Evolutionary conservation across 2,888 invertebrate species (phyloP).

Genomic region (Drosophila kambysellisi): DNA sequence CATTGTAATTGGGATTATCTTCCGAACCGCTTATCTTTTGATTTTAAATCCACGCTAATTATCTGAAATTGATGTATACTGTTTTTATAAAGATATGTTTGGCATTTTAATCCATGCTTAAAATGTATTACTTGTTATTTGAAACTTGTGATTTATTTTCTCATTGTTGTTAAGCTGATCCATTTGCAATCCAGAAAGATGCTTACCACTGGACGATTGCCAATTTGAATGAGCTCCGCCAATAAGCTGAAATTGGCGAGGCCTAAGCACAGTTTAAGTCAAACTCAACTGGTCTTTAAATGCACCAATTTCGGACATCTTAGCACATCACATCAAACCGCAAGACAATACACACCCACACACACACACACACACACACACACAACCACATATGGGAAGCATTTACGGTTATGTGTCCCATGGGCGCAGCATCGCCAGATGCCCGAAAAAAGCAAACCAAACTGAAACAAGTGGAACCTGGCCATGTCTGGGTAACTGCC

Average conservation of each 20-base stretch:
- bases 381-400: slow-evolving; percentile 34
- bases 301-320: slow-evolving; percentile 60
- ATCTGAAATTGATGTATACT: neutral
- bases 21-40: neutral
- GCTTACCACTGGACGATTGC: slow-evolving; percentile 9
- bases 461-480: slow-evolving; percentile 25
- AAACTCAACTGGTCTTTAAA: slow-evolving; percentile 63
- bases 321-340: slow-evolving; percentile 47
- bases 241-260: slow-evolving; percentile 52
- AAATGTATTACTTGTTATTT: neutral
- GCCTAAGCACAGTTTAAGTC: slow-evolving; percentile 60
- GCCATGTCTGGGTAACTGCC: slow-evolving; percentile 53
- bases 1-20: slow-evolving; percentile 19
- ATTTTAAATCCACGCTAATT: neutral
- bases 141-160: neutral
- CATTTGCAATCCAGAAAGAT: neutral
- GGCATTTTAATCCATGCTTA: neutral
- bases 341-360: slow-evolving; percentile 24
- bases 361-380: slow-evolving; percentile 5
- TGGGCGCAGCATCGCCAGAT: slow-evolving; percentile 56
- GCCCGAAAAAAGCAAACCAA: slow-evolving; percentile 40
- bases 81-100: neutral
- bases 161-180: neutral
- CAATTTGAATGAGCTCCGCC: slow-evolving; percentile 29
- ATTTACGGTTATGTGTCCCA: slow-evolving; percentile 78